Percentiles rank a stretch among this genome's conserved stretches.
phyloP scores from a whole-genome alignment of 1,140 invertebrate genomes.

The Caenorhabditis latens region DNA sequence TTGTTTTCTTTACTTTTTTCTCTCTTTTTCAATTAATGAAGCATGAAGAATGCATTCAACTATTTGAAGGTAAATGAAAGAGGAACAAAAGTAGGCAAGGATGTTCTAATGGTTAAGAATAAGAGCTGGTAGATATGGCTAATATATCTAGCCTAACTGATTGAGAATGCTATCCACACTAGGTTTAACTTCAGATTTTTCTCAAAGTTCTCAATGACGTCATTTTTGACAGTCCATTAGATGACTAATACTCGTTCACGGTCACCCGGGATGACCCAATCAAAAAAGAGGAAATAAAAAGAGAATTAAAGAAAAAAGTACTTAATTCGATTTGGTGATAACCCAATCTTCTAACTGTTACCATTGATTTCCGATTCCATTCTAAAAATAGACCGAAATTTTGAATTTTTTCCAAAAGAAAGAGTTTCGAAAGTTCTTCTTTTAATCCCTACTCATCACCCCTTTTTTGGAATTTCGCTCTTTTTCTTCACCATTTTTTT shows the following conservation, averaged over 20 bases:
- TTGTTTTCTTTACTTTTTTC: too few species aligned
- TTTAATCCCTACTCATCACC: not conserved
- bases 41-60: too few species aligned
- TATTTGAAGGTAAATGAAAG: too few species aligned
- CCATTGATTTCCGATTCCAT: not conserved
- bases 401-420: not conserved
- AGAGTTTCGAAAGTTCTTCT: not conserved
- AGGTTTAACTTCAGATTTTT: not conserved
- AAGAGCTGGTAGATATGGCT: too few species aligned
- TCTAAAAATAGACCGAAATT: not conserved
- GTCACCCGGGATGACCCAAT: not conserved
- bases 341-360: not conserved
- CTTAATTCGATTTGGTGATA: slow-evolving; percentile 23
- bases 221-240: not conserved
- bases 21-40: too few species aligned
- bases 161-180: too few species aligned
- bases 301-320: slow-evolving; percentile 2
- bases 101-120: too few species aligned
- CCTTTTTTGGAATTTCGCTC: not conserved
- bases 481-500: not conserved
- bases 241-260: not conserved
- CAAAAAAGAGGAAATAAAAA: not conserved
- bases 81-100: too few species aligned
- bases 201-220: not conserved
- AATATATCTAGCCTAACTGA: too few species aligned